Base-by-base conservation (phyloP, 2,113 vertebrate species). In the Crotalus viridis region DNA sequence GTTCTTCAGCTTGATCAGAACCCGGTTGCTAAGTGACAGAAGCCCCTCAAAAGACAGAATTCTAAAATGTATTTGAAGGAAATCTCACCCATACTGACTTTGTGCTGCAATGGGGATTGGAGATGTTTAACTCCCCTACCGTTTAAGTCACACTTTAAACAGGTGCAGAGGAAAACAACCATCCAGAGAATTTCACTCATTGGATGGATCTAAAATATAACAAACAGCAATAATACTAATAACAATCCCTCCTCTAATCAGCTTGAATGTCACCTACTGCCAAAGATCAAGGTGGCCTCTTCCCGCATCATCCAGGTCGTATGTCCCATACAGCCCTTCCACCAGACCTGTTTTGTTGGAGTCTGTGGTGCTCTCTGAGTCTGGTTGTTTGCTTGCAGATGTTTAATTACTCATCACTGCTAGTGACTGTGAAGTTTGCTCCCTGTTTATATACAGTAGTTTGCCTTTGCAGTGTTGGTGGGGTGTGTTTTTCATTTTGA, bases 1-100 rank as follows among this genome's bases (percentile, higher is more conserved):
- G 10, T 56, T 57, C n/a, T 55, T 8, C 55, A 26, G 24, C 33
- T 85, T 59, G 90, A 91, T 91, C 24, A 86, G 13, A 86, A 55
- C 90, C 3, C 15, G 54, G 90, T 86, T 91, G 90, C 90, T 91
- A 86, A 86, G 90, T 59, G 39, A 86, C 90, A 59, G 26, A 59
- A 57, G 90, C 39, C 54, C 54, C 81, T 91, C 39, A 86, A 59
- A 85, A 86, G 52, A n/a, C 54, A 28, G 54, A 12, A 39, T 59
- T 86, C 54, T 28, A 57, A 28, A 48, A 46, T 0, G 81, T 28
- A 24, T 55, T 56, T 61, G 43, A n/a, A 21, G 85, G 54, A 59
- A 91, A 56, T 57, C 5, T 61, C 85, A 33, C 91, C 81, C 26
- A 10, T 19, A 22, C 85, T 22, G 19, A 26, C 61, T 86, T 7